A percentile compares a stretch with the other conserved stretches of the same genome.
These are phyloP conservation scores for Poecile atricapillus DNA, from an alignment of 2,113 vertebrate species.

Conservation along the genomic window DNA sequence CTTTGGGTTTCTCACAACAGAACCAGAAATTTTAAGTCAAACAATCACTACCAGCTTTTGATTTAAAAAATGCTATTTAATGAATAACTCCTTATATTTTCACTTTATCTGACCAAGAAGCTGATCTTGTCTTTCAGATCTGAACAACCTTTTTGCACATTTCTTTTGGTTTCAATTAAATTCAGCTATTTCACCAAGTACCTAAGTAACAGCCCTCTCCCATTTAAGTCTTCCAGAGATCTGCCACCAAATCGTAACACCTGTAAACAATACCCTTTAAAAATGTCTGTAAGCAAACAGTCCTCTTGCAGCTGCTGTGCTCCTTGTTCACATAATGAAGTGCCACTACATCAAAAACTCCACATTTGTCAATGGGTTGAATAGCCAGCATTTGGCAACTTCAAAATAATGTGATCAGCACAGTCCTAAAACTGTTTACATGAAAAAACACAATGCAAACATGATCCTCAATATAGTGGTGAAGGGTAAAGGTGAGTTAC, in stretches of 20 bases:
- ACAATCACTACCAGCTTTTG: not conserved
- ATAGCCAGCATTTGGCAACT: not conserved
- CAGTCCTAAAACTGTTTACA: not conserved
- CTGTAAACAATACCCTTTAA: not conserved
- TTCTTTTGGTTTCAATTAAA: not conserved
- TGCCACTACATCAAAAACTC: not conserved
- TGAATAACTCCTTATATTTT: not conserved
- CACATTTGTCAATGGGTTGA: not conserved
- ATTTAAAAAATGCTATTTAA: not conserved
- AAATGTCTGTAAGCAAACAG: not conserved
- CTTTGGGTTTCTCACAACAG: not conserved
- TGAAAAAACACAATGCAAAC: not conserved
- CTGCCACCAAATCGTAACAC: not conserved
- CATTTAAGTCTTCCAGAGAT: not conserved
- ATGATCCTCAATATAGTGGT: not conserved
- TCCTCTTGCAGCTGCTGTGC: not conserved
- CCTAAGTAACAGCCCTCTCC: not conserved
- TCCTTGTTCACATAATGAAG: not conserved
- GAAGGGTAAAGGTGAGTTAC: not conserved
- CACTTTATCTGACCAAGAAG: not conserved
- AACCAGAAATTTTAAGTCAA: not conserved
- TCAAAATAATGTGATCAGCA: not conserved
- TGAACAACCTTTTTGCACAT: not conserved
- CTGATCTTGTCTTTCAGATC: not conserved
- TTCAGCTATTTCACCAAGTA: not conserved